These are phyloP conservation scores for Lampris megalopsis DNA, from an alignment of 2,113 vertebrate species.

Conservation along the genomic window DNA sequence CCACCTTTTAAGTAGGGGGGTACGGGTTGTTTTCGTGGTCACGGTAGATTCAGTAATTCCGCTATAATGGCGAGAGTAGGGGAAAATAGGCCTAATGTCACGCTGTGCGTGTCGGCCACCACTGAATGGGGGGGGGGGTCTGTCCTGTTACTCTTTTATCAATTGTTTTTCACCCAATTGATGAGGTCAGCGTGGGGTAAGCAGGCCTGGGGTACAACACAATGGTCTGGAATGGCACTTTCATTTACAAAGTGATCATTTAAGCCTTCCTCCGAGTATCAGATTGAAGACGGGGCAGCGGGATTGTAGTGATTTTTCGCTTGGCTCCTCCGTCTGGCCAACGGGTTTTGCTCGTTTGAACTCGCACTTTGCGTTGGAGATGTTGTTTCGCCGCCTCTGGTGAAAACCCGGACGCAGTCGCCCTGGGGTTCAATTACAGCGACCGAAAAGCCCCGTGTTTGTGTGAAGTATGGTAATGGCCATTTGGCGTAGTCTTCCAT, in stretches of 20 bases:
- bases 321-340: slow-evolving; percentile 48
- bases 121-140: slow-evolving; percentile 39
- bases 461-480: slow-evolving; percentile 76
- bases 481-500: slow-evolving; percentile 74
- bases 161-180: slow-evolving; percentile 71
- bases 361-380: slow-evolving; percentile 54
- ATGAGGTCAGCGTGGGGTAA: slow-evolving; percentile 76
- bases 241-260: slow-evolving; percentile 74
- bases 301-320: slow-evolving; percentile 17
- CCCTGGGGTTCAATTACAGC: slow-evolving; percentile 69
- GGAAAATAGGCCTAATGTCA: slow-evolving; percentile 48
- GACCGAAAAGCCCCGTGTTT: slow-evolving; percentile 57
- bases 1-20: slow-evolving; percentile 20
- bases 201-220: slow-evolving; percentile 54
- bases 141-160: slow-evolving; percentile 70
- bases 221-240: slow-evolving; percentile 60
- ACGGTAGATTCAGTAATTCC: slow-evolving; percentile 5
- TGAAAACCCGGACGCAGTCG: slow-evolving; percentile 49
- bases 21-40: slow-evolving; percentile 46
- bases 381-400: slow-evolving; percentile 52
- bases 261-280: slow-evolving; percentile 42
- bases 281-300: slow-evolving; percentile 18
- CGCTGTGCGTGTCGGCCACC: slow-evolving; percentile 48
- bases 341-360: slow-evolving; percentile 68
- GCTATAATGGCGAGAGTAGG: slow-evolving; percentile 35